Evolutionary conservation across 1,140 invertebrate genomes (phyloP), one percentile per base, ranked within the genome.

Genomic region (Sesamia nonagrioides): DNA sequence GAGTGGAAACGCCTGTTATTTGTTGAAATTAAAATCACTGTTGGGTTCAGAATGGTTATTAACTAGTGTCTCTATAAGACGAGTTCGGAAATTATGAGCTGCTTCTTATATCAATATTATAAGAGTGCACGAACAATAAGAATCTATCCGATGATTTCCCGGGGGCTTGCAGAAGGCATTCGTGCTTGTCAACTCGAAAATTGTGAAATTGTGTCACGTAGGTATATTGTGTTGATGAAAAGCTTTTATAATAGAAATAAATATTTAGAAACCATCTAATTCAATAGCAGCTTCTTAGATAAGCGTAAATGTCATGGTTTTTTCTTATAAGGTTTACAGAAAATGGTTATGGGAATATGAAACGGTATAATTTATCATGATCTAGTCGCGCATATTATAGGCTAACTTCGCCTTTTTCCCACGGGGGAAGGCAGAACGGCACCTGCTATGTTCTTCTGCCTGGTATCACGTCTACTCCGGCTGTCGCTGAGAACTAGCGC

Each of bases 111-210:
- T 11, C 9, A 17, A 27, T 58, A 33, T 33, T 33, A 35, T 35
- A 60, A 35, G 11, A 60, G 56, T 33, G 35, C 27, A 11, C 56
- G 15, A 60, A 27, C 11, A 35, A 60, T 60, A 60, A 60, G 56
- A 27, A 60, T 35, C 27, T 35, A 60, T 15, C 11, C 18, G 13
- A 27, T 27, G 33, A 60, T 60, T 60, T 60, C 56, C 56, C 56
- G 6, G 7, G 56, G 33, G 56, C 0, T 15, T 6, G 27, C 56
- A 60, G 33, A 35, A 6, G 56, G 11, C 27, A 60, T 13, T 60
- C 56, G 33, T 33, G 33, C 35, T 56, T 35, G 21, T 27, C 21
- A 60, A 60, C 56, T 15, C 3, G 15, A 50, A 15, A 50, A n/a
- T 50, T 6, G 45, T 50, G 15, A 50, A 50, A 50, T 50, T 50